phyloP scores from a whole-genome alignment of 2,888 invertebrate species.

The Oligia strigilis region DNA sequence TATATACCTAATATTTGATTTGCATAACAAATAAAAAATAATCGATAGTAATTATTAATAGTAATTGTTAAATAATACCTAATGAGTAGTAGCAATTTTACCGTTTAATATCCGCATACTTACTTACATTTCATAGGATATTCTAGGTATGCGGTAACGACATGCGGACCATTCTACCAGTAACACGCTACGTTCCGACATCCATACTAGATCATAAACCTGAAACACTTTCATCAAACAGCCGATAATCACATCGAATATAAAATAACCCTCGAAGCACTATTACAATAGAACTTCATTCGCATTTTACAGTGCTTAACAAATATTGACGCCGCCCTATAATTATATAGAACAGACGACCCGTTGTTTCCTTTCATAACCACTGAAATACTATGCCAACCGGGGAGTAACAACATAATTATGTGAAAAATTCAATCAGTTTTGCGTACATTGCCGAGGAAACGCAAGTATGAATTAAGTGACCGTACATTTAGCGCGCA shows the following conservation, averaged over 20 bases:
- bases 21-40: background rate
- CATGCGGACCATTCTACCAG: background rate
- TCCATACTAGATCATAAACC: background rate
- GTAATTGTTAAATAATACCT: background rate
- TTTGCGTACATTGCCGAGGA: constrained; percentile 63
- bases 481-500: constrained; percentile 13
- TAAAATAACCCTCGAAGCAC: constrained; percentile 59
- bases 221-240: constrained; percentile 20
- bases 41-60: background rate
- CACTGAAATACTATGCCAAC: constrained; percentile 74
- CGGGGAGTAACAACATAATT: constrained; percentile 47
- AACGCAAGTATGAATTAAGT: no score
- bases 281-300: constrained; percentile 78
- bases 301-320: constrained; percentile 75
- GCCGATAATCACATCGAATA: constrained; percentile 41
- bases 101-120: background rate
- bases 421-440: background rate
- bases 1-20: background rate
- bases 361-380: constrained; percentile 82
- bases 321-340: constrained; percentile 80
- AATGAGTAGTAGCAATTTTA: background rate
- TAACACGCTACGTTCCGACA: background rate
- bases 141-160: background rate
- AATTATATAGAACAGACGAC: constrained; percentile 78
- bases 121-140: background rate